These are phyloP conservation scores for Adelognathus sp. DNA, from an alignment of 2,888 invertebrate genomes.

Conservation along the genomic window DNA sequence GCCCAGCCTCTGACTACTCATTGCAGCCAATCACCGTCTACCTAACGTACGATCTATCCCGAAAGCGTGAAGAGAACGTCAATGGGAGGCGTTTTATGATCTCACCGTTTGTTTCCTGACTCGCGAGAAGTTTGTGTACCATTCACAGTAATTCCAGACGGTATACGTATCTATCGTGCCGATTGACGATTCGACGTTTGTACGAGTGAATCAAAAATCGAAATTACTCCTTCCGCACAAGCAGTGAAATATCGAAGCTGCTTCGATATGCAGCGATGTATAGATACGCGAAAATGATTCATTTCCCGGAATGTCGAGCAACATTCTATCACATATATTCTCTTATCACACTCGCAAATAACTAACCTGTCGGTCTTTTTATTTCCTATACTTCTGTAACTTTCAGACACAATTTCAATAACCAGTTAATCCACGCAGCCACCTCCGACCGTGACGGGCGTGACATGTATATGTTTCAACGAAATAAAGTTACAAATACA, in stretches of 20 bases:
- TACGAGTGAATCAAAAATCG: neutral
- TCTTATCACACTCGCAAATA: neutral
- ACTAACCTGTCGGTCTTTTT: neutral
- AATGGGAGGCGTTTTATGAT: constrained; percentile 53
- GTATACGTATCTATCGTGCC: neutral
- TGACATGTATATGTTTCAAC: neutral
- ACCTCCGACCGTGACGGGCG: neutral
- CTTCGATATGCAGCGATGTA: neutral
- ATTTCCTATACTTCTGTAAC: constrained; percentile 35
- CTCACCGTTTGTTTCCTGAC: constrained; percentile 54
- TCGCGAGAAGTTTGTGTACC: constrained; percentile 15
- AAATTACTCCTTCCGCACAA: neutral
- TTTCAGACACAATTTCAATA: constrained; percentile 61
- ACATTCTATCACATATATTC: neutral
- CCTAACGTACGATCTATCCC: constrained; percentile 78
- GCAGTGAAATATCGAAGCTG: neutral
- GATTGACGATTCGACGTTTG: neutral
- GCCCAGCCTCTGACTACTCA: constrained; percentile 76
- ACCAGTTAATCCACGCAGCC: constrained; percentile 56
- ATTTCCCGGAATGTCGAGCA: neutral
- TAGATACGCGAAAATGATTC: neutral
- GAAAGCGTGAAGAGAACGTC: constrained; percentile 62
- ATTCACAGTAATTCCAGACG: neutral
- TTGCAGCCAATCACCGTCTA: constrained; percentile 75
- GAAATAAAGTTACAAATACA: constrained; percentile 6